Conservation (phyloP, 2,888 invertebrate species). For the Rhagonycha lutea region DNA sequence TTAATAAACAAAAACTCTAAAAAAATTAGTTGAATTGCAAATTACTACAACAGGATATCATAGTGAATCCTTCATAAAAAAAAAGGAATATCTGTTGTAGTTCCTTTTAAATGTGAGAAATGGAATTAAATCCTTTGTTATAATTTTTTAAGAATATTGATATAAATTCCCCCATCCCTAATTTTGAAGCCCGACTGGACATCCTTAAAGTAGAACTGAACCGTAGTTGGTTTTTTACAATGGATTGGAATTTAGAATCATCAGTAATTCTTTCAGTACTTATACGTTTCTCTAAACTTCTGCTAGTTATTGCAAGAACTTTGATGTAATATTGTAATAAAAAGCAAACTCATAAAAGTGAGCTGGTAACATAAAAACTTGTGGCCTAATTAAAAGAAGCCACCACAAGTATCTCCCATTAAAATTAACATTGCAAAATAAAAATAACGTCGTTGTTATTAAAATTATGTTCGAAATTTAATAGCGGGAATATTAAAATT, state of each 20-base stretch:
- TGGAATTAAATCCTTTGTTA: no score
- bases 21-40: no score
- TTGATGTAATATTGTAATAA: background rate
- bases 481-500: background rate
- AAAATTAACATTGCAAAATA: conserved; percentile 11
- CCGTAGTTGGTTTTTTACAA: background rate
- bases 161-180: no score
- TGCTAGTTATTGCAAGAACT: background rate
- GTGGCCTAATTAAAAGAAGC: conserved; percentile 15
- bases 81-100: no score
- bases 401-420: conserved; percentile 9
- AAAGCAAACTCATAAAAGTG: background rate
- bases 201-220: background rate
- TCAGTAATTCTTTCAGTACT: background rate
- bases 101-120: no score
- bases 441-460: conserved; percentile 12
- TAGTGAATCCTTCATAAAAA: no score
- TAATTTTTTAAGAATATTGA: no score
- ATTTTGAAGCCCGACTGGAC: no score
- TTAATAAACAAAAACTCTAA: no score
- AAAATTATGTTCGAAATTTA: conserved; percentile 3
- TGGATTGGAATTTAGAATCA: background rate
- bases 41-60: no score
- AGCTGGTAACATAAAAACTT: conserved; percentile 7
- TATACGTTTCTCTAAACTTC: background rate